Percentiles rank a stretch among this genome's conserved stretches.
Conservation (phyloP, 2,797 vertebrate species). For the Danionella dracula region DNA sequence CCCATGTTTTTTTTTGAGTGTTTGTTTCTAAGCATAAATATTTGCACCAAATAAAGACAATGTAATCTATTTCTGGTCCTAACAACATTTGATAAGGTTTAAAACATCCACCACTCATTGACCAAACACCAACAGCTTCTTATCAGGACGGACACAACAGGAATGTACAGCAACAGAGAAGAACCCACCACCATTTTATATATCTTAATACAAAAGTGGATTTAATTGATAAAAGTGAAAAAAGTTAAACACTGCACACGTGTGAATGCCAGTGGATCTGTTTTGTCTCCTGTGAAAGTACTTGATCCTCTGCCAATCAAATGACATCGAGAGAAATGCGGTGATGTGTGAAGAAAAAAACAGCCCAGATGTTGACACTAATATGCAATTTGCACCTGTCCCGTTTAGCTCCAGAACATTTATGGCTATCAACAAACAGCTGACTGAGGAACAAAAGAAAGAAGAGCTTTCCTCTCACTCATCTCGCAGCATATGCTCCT, state of each 20-base stretch:
- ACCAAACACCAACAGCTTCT: constrained; percentile 4
- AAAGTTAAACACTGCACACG: too few species aligned
- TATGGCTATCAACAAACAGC: not conserved
- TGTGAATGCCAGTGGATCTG: not conserved
- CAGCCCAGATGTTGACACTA: not conserved
- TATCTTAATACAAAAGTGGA: too few species aligned
- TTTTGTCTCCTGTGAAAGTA: not conserved
- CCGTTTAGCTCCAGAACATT: not conserved
- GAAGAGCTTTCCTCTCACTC: not conserved
- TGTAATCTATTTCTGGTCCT: constrained; percentile 5
- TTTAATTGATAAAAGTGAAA: too few species aligned
- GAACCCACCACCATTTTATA: too few species aligned
- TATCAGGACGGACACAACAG: not conserved
- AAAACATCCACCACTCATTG: constrained; percentile 14
- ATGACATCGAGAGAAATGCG: not conserved
- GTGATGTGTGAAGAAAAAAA: not conserved
- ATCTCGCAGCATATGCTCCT: constrained; percentile 33
- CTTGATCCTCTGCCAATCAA: not conserved
- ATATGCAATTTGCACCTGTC: constrained; percentile 24
- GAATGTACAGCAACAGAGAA: constrained; percentile 4
- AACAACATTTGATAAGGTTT: not conserved
- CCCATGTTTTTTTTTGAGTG: too few species aligned
- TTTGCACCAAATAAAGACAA: not conserved
- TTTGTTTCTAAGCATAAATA: not conserved
- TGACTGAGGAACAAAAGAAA: constrained; percentile 21